These are phyloP conservation scores for Ptychoptera contaminata DNA, from an alignment of 2,888 invertebrate genomes.

Conservation along the genomic window DNA sequence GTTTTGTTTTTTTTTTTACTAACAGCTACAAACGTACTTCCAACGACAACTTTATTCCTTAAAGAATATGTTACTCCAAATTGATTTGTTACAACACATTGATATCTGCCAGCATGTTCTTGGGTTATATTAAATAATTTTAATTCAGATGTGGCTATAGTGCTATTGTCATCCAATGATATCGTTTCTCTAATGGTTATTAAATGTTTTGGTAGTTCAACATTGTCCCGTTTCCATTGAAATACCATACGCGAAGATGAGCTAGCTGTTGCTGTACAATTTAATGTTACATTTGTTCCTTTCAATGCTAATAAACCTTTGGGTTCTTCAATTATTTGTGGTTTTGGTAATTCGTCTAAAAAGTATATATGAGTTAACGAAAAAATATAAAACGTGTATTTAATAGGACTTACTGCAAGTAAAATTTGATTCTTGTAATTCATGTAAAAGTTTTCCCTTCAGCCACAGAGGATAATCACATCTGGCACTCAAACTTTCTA, in stretches of 20 bases:
- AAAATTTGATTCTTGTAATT: slow-evolving; percentile 51
- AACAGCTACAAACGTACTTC: slow-evolving; percentile 37
- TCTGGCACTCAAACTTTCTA: slow-evolving; percentile 43
- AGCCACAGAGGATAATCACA: slow-evolving; percentile 75
- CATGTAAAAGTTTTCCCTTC: slow-evolving; percentile 48
- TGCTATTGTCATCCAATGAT: slow-evolving; percentile 39
- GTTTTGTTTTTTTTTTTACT: neutral
- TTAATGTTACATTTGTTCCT: slow-evolving; percentile 67
- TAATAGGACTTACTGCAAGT: slow-evolving; percentile 37
- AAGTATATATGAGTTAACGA: neutral
- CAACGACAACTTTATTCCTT: slow-evolving; percentile 72
- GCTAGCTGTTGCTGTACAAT: slow-evolving; percentile 69
- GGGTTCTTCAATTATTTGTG: slow-evolving; percentile 68
- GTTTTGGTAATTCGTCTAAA: slow-evolving; percentile 66
- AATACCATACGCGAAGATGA: slow-evolving; percentile 60
- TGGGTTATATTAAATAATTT: slow-evolving; percentile 61
- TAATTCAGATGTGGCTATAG: slow-evolving; percentile 54
- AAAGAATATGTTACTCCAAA: slow-evolving; percentile 82
- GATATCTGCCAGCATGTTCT: slow-evolving; percentile 74
- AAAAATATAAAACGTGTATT: slow-evolving; percentile 4
- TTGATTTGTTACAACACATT: slow-evolving; percentile 79
- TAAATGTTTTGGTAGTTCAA: slow-evolving; percentile 29
- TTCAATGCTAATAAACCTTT: slow-evolving; percentile 69
- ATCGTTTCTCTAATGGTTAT: slow-evolving; percentile 19
- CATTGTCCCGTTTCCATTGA: slow-evolving; percentile 79